Evolutionary conservation across 2,797 vertebrate species (phyloP).

Genomic region (Tokudaia tokunoshimensis): DNA sequence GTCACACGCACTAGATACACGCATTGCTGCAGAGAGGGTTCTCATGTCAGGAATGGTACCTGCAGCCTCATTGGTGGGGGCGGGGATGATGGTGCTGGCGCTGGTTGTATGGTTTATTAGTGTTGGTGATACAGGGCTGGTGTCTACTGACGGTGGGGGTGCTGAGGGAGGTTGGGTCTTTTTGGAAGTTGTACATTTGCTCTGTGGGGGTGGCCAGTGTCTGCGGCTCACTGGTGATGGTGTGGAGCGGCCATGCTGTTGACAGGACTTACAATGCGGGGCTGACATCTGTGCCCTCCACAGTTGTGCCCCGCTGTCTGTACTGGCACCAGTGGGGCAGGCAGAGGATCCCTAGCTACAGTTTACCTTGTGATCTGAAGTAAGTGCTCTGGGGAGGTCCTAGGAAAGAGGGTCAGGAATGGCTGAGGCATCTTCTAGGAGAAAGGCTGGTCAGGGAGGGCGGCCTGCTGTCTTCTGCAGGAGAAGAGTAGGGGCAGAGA

Average conservation of each 20-base stretch:
- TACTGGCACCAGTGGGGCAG: neutral
- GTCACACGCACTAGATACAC: rapidly evolving
- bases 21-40: rapidly evolving
- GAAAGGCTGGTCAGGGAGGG: neutral
- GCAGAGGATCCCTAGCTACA: neutral
- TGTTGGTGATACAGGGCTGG: neutral
- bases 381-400: too few relatives aligned
- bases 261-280: neutral
- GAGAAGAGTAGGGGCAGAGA: neutral
- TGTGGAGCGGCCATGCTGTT: neutral
- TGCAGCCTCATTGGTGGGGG: too few relatives aligned
- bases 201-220: neutral
- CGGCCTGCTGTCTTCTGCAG: neutral
- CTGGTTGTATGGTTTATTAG: neutral
- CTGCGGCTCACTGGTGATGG: neutral
- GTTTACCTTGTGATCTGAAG: too few relatives aligned
- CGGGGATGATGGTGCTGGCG: neutral
- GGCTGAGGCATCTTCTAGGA: neutral
- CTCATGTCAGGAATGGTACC: neutral
- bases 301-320: neutral
- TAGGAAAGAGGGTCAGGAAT: too few relatives aligned
- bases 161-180: neutral
- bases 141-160: neutral
- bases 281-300: too few relatives aligned
- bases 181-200: neutral